These are phyloP conservation scores for Darevskia nairensis DNA, from an alignment of 2,797 vertebrate species.

Conservation along the genomic window DNA sequence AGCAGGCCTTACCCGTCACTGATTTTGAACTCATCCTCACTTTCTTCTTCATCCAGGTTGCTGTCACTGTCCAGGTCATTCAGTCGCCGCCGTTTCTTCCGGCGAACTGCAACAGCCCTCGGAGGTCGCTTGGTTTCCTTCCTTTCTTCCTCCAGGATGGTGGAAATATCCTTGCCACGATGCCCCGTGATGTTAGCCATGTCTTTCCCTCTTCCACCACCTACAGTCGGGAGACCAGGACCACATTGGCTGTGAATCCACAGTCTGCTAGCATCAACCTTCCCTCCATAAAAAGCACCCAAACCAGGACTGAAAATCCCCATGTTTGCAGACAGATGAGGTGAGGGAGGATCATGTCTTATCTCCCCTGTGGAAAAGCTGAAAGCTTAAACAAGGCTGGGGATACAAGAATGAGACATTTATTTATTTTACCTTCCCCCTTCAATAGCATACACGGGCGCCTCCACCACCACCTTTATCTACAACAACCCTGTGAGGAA, in stretches of 20 bases:
- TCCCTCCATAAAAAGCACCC: not conserved
- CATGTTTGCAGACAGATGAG: not conserved
- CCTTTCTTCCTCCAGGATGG: slow-evolving; percentile 90
- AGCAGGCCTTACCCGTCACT: slow-evolving; percentile 88
- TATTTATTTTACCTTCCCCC: not conserved
- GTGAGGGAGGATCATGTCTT: not conserved
- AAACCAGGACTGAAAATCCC: too few species aligned
- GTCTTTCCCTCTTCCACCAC: slow-evolving; percentile 83
- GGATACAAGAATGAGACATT: not conserved
- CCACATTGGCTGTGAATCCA: slow-evolving; percentile 1
- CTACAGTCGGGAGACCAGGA: slow-evolving; percentile 60
- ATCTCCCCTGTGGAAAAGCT: not conserved
- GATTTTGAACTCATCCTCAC: slow-evolving; percentile 95
- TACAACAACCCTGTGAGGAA: not conserved
- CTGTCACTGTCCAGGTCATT: slow-evolving; percentile 98
- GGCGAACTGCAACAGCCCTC: slow-evolving; percentile 78
- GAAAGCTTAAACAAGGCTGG: not conserved
- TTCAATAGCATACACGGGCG: too few species aligned
- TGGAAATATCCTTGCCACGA: slow-evolving; percentile 93
- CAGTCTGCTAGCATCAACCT: not conserved
- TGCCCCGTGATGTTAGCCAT: slow-evolving; percentile 88
- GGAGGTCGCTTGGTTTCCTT: slow-evolving; percentile 87
- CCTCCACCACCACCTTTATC: not conserved
- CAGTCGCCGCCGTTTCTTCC: slow-evolving; percentile 91
- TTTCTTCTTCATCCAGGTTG: slow-evolving; percentile 93